Conservation (phyloP, 2,888 invertebrate species). For the Chymomyza procnemis region DNA sequence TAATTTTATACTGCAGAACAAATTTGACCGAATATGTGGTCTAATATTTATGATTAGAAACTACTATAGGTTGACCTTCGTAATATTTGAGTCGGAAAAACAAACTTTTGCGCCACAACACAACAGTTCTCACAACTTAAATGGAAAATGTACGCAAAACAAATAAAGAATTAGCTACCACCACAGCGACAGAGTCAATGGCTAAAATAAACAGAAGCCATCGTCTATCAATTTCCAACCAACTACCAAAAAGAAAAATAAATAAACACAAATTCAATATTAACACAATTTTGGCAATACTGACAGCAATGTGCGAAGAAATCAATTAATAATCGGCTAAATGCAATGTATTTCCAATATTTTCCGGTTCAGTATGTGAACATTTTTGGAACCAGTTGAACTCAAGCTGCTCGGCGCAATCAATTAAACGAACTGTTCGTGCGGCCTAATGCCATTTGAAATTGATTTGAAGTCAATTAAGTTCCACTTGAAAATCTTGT, state of each 20-base stretch:
- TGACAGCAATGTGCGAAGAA: constrained; percentile 34
- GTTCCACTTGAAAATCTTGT: constrained; percentile 18
- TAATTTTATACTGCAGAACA: neutral
- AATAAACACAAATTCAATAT: constrained; percentile 41
- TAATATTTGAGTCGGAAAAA: neutral
- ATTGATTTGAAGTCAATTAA: neutral
- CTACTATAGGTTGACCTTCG: neutral
- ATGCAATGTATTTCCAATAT: neutral
- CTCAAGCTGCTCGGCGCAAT: neutral
- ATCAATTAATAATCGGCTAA: constrained; percentile 33
- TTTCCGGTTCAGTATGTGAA: neutral
- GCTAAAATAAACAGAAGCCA: neutral
- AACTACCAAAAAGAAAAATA: constrained; percentile 12
- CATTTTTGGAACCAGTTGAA: neutral
- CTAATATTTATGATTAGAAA: neutral
- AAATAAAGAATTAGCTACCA: constrained; percentile 22
- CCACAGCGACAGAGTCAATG: constrained; percentile 20
- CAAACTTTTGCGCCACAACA: neutral
- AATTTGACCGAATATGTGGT: neutral
- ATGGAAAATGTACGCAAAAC: neutral
- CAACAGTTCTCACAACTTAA: neutral
- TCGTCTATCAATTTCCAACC: constrained; percentile 12
- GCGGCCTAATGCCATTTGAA: neutral
- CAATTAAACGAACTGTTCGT: neutral
- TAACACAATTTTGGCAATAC: constrained; percentile 31